A percentile compares a stretch with the other conserved stretches of the same genome.
These are phyloP conservation scores for Artibeus lituratus DNA, from an alignment of 2,797 vertebrate species.

Conservation along the genomic window DNA sequence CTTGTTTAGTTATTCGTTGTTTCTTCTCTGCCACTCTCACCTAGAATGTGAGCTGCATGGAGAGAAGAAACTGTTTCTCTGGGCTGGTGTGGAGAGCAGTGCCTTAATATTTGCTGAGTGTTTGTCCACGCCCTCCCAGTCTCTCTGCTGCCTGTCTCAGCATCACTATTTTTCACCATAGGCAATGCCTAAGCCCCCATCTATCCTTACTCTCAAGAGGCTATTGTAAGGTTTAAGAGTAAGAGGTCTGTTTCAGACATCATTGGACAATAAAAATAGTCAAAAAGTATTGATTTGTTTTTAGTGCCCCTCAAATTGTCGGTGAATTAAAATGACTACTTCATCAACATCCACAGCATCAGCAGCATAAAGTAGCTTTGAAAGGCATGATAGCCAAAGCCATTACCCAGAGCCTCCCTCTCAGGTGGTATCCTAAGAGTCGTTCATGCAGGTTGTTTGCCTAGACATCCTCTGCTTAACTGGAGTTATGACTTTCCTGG, in stretches of 20 bases:
- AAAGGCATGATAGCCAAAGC: not conserved
- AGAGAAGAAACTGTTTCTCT: not conserved
- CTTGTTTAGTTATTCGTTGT: not conserved
- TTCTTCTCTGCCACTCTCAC: not conserved
- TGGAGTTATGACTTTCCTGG: not conserved
- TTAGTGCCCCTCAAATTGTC: not conserved
- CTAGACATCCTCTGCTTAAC: not conserved
- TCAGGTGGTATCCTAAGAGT: not conserved
- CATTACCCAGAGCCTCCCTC: not conserved
- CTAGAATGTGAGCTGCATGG: not conserved
- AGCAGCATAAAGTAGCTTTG: not conserved
- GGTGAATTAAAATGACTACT: not conserved
- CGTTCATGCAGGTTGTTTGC: not conserved
- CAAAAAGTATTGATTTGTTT: slow-evolving; percentile 1
- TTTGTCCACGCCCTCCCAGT: not conserved
- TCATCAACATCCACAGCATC: not conserved
- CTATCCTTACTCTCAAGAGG: not conserved
- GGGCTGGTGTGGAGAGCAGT: not conserved
- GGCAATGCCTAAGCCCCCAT: not conserved
- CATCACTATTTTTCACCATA: not conserved
- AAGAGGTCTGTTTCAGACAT: not conserved
- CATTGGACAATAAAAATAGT: not conserved
- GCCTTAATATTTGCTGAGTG: not conserved
- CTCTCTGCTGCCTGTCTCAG: not conserved
- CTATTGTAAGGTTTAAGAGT: not conserved